Evolutionary conservation across 2,113 vertebrate genomes (phyloP), one percentile per base, ranked within the genome.

Genomic region (Caranx melampygus): DNA sequence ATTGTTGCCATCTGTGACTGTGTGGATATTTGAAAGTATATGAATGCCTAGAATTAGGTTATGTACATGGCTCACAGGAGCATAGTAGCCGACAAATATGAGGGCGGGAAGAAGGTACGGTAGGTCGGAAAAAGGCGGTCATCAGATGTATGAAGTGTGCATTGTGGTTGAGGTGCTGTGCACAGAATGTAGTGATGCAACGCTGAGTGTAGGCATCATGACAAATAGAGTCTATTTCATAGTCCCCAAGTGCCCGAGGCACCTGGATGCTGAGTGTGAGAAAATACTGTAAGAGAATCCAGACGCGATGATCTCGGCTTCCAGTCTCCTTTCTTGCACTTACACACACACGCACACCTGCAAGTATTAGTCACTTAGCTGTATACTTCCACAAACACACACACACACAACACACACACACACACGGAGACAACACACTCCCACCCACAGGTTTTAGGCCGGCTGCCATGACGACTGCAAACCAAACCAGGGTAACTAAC

Each of bases 181-280:
- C n/a, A 18, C 42, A 47, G 60, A 54, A 49, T 5, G 49, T 75
- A 40, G 66, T 82, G 80, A 74, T 82, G 52, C 69, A 84, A 74
- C 69, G 40, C 61, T 33, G 75, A 86, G 59, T 69, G 75, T 77
- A 62, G 67, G 78, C 81, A 82, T 89, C 34, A 63, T 87, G 81
- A 88, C 85, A 86, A 85, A 83, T 70, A 42, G 21, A 33, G 51
- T 82, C 68, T 51, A 34, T 85, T 87, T 88, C 75, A 86, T 75
- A 77, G 74, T 88, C 86, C 83, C 86, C 14, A 15, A 81, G 82
- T 82, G 75, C 80, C 86, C 76, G 61, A 87, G 40, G 75, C 83
- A 91, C 86, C 83, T 87, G 84, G 79, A 81, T 68, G 58, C 70
- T 63, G 72, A 86, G 84, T 85, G 83, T 91, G 90, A 88, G 84